These are phyloP conservation scores for Petrolisthes cinctipes DNA, from an alignment of 2,888 invertebrate genomes.

Conservation along the genomic window DNA sequence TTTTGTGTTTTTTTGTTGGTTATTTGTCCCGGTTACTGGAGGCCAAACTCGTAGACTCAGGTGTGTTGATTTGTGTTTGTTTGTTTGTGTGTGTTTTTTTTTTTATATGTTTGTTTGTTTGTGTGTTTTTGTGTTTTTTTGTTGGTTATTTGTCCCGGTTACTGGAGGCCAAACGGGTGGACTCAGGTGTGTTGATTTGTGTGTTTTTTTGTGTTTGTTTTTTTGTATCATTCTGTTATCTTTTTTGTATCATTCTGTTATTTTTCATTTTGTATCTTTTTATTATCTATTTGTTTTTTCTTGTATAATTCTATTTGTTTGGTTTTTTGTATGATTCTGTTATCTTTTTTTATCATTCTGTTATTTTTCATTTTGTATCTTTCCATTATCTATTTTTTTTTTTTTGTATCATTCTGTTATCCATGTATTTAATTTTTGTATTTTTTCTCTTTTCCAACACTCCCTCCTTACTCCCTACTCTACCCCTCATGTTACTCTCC, in stretches of 20 bases:
- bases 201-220: neutral
- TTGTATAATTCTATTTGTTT: neutral
- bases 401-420: neutral
- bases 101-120: too few species aligned
- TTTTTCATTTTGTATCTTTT: neutral
- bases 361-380: neutral
- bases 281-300: neutral
- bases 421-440: neutral
- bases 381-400: neutral
- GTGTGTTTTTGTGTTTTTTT: too few species aligned
- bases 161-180: slow-evolving; percentile 74
- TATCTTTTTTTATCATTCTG: neutral
- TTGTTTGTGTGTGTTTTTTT: too few species aligned
- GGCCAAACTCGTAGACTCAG: too few species aligned
- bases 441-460: neutral
- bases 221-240: neutral
- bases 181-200: neutral
- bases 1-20: too few species aligned
- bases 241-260: neutral
- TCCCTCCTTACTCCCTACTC: neutral
- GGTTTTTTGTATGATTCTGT: neutral
- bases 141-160: slow-evolving; percentile 67
- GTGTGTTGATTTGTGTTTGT: too few species aligned
- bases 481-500: too few species aligned
- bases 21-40: too few species aligned